phyloP scores from a whole-genome alignment of 2,797 vertebrate species.

The Taenioides sp. region DNA sequence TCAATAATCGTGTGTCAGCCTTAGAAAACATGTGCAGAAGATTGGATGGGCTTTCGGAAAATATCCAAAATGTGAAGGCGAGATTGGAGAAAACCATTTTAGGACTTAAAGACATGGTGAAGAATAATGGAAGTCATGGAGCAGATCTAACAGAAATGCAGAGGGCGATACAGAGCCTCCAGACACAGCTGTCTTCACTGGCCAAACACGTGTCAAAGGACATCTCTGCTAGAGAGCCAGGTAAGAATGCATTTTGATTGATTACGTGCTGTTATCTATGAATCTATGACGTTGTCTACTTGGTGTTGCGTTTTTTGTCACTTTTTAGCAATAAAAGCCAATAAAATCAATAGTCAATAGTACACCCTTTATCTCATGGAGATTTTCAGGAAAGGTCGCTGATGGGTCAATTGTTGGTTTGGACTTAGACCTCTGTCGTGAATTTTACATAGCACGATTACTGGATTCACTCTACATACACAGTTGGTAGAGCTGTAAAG shows the following conservation, averaged over 20 bases:
- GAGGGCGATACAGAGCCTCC: conserved; percentile 79
- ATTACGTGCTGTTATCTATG: not conserved
- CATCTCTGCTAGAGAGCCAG: conserved; percentile 69
- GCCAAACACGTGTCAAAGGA: conserved; percentile 78
- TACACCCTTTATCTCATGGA: not conserved
- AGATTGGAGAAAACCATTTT: conserved; percentile 81
- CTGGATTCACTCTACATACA: not conserved
- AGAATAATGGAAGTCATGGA: conserved; percentile 66
- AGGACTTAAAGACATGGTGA: conserved; percentile 73
- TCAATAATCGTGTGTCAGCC: conserved; percentile 79
- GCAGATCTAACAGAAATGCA: conserved; percentile 82
- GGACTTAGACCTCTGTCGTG: not conserved
- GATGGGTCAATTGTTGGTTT: not conserved
- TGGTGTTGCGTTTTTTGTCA: not conserved
- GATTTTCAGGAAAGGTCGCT: not conserved
- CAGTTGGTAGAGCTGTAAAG: not conserved
- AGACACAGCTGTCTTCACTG: conserved; percentile 79
- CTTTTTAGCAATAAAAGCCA: not conserved
- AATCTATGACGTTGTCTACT: not conserved
- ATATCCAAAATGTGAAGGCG: conserved; percentile 81
- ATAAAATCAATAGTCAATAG: not conserved
- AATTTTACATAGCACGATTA: not conserved
- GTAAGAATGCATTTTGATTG: conserved; percentile 61
- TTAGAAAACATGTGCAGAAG: conserved; percentile 83
- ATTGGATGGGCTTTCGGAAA: conserved; percentile 78